Evolutionary conservation across 2,797 vertebrate genomes (phyloP).

Genomic region (Halcyon chelicuti): DNA sequence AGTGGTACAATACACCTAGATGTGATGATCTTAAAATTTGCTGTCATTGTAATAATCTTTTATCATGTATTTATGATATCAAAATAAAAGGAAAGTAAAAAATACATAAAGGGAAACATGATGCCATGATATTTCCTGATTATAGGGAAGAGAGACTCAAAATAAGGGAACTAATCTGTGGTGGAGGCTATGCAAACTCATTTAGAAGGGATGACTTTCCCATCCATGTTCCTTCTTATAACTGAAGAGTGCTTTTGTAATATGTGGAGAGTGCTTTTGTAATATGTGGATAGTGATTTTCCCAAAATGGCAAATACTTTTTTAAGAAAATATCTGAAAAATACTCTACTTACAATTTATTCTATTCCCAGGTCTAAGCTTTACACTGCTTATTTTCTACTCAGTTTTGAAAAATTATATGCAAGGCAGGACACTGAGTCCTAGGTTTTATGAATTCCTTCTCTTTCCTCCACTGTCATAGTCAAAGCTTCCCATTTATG

Average conservation of each 20-base stretch:
- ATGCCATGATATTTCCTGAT: neutral
- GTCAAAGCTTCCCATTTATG: neutral
- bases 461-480: neutral
- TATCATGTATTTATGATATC: slow-evolving; percentile 37
- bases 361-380: neutral
- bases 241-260: neutral
- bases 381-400: neutral
- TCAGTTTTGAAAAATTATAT: neutral
- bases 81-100: slow-evolving; percentile 56
- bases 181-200: neutral
- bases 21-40: slow-evolving; percentile 31
- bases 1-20: slow-evolving; percentile 27
- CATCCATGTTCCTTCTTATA: neutral
- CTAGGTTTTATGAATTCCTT: neutral
- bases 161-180: neutral
- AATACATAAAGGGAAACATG: neutral
- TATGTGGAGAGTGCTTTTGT: neutral
- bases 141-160: neutral
- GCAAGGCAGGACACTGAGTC: neutral
- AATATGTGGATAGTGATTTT: neutral
- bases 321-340: neutral
- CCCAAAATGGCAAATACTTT: neutral
- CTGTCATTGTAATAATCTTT: neutral
- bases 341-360: neutral
- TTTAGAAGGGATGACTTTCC: neutral